Base-by-base conservation (phyloP, 2,113 vertebrate genomes). In the Lanius collurio region DNA sequence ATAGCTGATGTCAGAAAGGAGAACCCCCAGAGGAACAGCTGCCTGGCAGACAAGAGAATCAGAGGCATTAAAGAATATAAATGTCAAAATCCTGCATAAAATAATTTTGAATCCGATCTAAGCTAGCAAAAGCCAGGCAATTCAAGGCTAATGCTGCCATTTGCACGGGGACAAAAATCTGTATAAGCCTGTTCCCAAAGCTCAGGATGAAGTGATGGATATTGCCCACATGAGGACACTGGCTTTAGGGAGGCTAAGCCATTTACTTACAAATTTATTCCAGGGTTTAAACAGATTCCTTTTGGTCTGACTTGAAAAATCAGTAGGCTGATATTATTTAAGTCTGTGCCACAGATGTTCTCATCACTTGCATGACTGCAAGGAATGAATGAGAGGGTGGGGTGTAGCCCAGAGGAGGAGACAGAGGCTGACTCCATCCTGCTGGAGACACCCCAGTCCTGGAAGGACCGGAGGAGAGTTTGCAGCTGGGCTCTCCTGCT, bases 41-140 rank as follows among this genome's bases (percentile, higher is more conserved):
- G 82, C 56, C 63, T 64, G 75, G 52, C 79, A 88, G 80, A 87
- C 56, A 52, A 69, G 84, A 73, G 52, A 27, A 31, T 79, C 7
- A 1, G n/a, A 93, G 27, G 70, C 65, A 89, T 65, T 65, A 74
- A 87, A 83, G 60, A 88, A 62, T 70, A 83, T 31, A 83, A 86
- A 86, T 28, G 26, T 67, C 65, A 86, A 92, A 92, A 93, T 60
- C 67, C 65, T 77, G 37, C 55, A 87, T 68, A 63, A 94, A 95
- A 83, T 76, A 73, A 82, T 87, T 84, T 67, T 55, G 42, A 83
- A 63, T 85, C 84, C 88, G 37, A 60, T 83, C 69, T 39, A 78
- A 90, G 41, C 47, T 55, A 83, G 52, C 28, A 71, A 74, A 85
- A 95, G 9, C 74, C 79, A 80, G 37, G 49, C n/a, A 68, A 56